A percentile compares a stretch with the other conserved stretches of the same genome.
phyloP scores from a whole-genome alignment of 2,888 invertebrate species.

The Hirudinaria manillensis region DNA sequence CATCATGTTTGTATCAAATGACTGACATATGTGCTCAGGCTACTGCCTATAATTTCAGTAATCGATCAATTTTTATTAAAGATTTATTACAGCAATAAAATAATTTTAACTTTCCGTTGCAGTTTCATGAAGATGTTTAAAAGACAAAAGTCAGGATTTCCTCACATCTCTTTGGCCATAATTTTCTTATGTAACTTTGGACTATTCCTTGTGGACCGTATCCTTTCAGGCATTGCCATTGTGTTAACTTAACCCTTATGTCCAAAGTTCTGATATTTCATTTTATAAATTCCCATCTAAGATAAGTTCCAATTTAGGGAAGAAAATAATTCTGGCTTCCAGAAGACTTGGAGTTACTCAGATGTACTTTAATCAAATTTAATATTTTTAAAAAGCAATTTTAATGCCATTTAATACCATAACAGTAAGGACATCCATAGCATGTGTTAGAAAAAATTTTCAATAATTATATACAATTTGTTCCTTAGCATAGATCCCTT shows the following conservation, averaged over 20 bases:
- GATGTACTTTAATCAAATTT: too few species aligned
- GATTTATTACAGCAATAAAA: neutral
- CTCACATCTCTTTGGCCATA: slow-evolving; percentile 44
- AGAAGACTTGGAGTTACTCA: too few species aligned
- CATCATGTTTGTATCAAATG: too few species aligned
- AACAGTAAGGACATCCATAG: too few species aligned
- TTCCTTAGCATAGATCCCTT: neutral
- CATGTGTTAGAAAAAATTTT: neutral
- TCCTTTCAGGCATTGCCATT: slow-evolving; percentile 43
- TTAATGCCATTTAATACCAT: too few species aligned
- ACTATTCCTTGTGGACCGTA: slow-evolving; percentile 78
- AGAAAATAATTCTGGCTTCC: too few species aligned
- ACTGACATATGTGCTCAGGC: neutral
- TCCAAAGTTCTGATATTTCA: too few species aligned
- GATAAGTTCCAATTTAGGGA: too few species aligned
- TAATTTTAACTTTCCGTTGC: neutral
- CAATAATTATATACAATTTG: slow-evolving; percentile 14
- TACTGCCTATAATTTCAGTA: slow-evolving; percentile 20
- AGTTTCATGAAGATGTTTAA: slow-evolving; percentile 15
- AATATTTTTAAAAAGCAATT: too few species aligned
- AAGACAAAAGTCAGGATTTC: neutral
- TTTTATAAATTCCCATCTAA: too few species aligned
- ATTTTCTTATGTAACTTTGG: slow-evolving; percentile 77
- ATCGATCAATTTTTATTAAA: neutral
- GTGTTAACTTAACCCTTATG: too few species aligned